These are phyloP conservation scores for Salarias fasciatus DNA, from an alignment of 2,797 vertebrate genomes.

Conservation along the genomic window DNA sequence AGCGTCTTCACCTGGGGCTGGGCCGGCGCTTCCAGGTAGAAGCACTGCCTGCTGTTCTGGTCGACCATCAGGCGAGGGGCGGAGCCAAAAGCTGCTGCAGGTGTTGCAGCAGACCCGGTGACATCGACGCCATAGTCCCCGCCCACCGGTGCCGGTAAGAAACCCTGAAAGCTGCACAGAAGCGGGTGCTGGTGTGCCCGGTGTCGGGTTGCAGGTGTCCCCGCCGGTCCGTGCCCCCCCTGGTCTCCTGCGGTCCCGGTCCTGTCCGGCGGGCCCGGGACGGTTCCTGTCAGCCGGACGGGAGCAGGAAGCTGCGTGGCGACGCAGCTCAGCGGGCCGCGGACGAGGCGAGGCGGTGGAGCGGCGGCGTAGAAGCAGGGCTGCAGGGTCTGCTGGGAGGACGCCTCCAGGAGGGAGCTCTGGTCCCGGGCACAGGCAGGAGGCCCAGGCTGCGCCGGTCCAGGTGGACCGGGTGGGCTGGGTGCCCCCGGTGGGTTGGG, in stretches of 20 bases:
- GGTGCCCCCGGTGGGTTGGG: background rate
- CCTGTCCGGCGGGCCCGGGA: constrained; percentile 4
- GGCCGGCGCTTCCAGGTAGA: constrained; percentile 80
- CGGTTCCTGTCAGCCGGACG: background rate
- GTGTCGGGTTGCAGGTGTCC: background rate
- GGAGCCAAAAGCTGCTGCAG: constrained; percentile 16
- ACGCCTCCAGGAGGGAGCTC: background rate
- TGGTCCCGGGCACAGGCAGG: constrained; percentile 28
- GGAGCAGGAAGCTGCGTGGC: constrained; percentile 38
- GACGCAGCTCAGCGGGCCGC: constrained; percentile 32
- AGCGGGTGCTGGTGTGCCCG: constrained; percentile 24
- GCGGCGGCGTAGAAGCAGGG: constrained; percentile 46
- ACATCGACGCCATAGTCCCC: constrained; percentile 40
- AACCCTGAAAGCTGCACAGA: constrained; percentile 22
- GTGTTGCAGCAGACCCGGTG: constrained; percentile 20
- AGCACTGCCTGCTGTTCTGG: constrained; percentile 82
- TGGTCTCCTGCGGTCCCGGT: background rate
- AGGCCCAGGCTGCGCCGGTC: background rate
- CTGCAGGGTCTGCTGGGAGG: constrained; percentile 53
- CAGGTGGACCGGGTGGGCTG: background rate
- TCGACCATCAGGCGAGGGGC: constrained; percentile 78
- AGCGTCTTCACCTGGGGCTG: constrained; percentile 85
- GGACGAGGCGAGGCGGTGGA: constrained; percentile 39
- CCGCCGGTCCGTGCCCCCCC: background rate
- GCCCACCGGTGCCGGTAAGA: constrained; percentile 26